A percentile compares a stretch with the other conserved stretches of the same genome.
phyloP scores from a whole-genome alignment of 2,797 vertebrate genomes.

The Mormyrops boulengeri region DNA sequence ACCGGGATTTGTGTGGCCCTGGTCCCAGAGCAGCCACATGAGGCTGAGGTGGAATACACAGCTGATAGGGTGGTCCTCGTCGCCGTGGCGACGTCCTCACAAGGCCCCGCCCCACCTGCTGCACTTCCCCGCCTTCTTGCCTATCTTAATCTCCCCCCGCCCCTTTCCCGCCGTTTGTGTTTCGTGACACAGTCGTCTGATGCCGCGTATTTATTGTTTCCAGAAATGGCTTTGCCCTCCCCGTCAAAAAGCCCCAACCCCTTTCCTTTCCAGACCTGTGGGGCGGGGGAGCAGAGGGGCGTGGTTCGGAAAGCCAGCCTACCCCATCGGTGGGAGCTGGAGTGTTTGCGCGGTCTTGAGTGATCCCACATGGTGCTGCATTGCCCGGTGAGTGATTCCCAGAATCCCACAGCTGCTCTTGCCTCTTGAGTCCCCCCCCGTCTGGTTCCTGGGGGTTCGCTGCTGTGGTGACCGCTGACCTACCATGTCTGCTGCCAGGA shows the following conservation, averaged over 20 bases:
- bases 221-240: background rate
- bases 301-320: background rate
- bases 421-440: background rate
- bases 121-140: background rate
- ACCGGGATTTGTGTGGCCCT: background rate
- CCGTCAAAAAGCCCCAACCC: background rate
- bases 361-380: slow-evolving; percentile 30
- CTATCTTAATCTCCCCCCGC: background rate
- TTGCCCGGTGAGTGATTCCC: slow-evolving; percentile 54
- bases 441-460: slow-evolving; percentile 25
- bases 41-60: background rate
- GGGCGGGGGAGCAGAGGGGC: background rate
- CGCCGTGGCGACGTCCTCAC: background rate
- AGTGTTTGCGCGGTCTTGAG: slow-evolving; percentile 51
- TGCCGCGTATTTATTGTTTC: background rate
- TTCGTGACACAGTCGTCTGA: background rate
- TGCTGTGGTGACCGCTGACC: slow-evolving; percentile 41
- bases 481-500: slow-evolving; percentile 11
- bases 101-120: background rate
- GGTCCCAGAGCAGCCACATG: background rate
- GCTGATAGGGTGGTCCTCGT: background rate
- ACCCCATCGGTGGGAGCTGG: background rate
- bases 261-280: background rate
- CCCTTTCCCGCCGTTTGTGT: background rate
- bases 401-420: slow-evolving; percentile 43